phyloP scores from a whole-genome alignment of 2,113 vertebrate genomes.

The Thomomys bottae region DNA sequence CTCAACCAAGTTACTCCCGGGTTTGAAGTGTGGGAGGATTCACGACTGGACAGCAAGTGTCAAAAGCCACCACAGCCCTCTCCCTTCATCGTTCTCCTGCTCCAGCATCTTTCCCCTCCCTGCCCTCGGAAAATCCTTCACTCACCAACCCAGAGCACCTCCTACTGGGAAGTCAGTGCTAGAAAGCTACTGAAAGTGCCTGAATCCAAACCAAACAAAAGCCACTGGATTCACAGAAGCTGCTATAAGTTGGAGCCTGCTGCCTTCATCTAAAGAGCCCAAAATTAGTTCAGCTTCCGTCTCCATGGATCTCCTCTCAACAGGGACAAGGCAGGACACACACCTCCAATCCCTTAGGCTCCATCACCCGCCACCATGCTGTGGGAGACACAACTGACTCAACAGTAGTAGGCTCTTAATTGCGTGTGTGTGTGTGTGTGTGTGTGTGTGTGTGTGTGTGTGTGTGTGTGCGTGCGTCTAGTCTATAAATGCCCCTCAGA shows the following conservation, averaged over 20 bases:
- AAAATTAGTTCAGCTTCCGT: background rate
- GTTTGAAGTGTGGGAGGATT: background rate
- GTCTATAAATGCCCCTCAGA: background rate
- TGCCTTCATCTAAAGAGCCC: background rate
- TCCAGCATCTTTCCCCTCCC: background rate
- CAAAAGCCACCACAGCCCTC: background rate
- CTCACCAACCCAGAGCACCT: background rate
- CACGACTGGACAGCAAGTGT: background rate
- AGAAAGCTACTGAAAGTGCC: background rate
- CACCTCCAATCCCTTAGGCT: background rate
- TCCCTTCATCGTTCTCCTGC: too few species aligned
- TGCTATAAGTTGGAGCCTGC: background rate
- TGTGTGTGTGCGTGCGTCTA: background rate
- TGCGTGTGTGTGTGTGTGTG: background rate
- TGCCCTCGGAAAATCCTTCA: background rate
- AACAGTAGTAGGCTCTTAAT: background rate
- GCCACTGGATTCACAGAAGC: background rate
- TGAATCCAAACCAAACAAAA: background rate
- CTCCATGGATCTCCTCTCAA: background rate
- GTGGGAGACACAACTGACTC: background rate
- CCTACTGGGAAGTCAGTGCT: accelerated
- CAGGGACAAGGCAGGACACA: background rate
- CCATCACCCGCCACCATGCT: background rate
- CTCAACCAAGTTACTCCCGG: background rate
- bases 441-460: background rate